phyloP scores from a whole-genome alignment of 2,113 vertebrate species.

The Brevimyrus niger region DNA sequence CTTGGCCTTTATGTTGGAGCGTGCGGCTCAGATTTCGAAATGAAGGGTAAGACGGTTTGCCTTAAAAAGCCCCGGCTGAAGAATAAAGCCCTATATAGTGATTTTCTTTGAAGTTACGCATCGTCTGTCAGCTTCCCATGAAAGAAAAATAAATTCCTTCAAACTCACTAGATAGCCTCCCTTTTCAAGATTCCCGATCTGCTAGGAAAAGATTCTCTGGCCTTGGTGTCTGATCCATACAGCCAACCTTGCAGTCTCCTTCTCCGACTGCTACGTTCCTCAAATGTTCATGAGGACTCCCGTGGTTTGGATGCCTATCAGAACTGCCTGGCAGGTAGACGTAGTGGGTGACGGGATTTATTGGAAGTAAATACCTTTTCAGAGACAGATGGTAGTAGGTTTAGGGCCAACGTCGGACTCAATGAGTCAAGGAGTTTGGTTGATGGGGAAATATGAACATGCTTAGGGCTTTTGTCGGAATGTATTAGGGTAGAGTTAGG shows the following conservation, averaged over 20 bases:
- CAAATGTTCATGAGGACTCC: neutral
- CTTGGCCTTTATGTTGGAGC: neutral
- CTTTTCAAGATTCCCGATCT: neutral
- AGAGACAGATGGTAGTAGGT: neutral
- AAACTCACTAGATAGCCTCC: neutral
- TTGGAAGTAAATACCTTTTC: neutral
- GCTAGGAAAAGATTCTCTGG: neutral
- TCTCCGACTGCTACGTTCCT: neutral
- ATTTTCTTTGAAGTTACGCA: neutral
- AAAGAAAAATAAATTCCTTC: neutral
- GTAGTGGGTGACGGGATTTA: neutral
- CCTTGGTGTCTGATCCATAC: neutral
- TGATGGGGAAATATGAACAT: neutral
- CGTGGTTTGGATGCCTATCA: neutral
- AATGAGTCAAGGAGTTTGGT: neutral
- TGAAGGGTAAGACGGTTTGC: neutral
- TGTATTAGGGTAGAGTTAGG: neutral
- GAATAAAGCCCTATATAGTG: neutral
- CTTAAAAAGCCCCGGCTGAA: neutral
- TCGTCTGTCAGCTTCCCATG: neutral
- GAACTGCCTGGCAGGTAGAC: neutral
- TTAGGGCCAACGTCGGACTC: neutral
- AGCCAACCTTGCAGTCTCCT: neutral
- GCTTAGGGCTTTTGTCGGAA: neutral
- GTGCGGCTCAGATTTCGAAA: neutral